phyloP scores from a whole-genome alignment of 2,888 invertebrate species.

The Macrophya alboannulata region DNA sequence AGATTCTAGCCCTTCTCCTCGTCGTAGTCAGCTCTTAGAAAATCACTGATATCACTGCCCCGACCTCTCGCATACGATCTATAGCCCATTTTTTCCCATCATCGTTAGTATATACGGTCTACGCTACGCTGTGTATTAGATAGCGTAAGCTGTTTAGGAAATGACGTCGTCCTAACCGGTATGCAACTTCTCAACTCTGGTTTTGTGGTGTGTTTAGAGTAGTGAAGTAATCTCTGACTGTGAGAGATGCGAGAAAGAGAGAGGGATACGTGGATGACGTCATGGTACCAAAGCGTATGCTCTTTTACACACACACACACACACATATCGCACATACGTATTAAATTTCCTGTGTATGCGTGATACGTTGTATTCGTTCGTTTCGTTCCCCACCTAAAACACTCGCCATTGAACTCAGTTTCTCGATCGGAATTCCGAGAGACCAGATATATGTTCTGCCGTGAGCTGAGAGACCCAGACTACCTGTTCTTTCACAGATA shows the following conservation, averaged over 20 bases:
- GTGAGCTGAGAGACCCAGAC: constrained; percentile 28
- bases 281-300: constrained; percentile 47
- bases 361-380: background rate
- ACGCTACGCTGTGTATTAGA: background rate
- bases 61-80: background rate
- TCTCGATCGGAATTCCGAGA: constrained; percentile 36
- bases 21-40: background rate
- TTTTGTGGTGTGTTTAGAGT: constrained; percentile 1
- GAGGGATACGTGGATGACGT: constrained; percentile 26
- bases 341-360: background rate
- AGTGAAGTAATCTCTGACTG: constrained; percentile 50
- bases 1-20: background rate
- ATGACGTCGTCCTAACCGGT: constrained; percentile 47
- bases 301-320: background rate
- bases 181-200: constrained; percentile 33
- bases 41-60: background rate
- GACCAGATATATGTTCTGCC: constrained; percentile 29
- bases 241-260: background rate
- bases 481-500: constrained; percentile 26
- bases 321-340: background rate
- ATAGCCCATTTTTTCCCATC: constrained; percentile 9
- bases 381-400: constrained; percentile 31
- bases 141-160: constrained; percentile 18
- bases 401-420: constrained; percentile 31
- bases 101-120: background rate